Conservation (phyloP, 2,888 invertebrate genomes). For the Reticulitermes lucifugus region DNA sequence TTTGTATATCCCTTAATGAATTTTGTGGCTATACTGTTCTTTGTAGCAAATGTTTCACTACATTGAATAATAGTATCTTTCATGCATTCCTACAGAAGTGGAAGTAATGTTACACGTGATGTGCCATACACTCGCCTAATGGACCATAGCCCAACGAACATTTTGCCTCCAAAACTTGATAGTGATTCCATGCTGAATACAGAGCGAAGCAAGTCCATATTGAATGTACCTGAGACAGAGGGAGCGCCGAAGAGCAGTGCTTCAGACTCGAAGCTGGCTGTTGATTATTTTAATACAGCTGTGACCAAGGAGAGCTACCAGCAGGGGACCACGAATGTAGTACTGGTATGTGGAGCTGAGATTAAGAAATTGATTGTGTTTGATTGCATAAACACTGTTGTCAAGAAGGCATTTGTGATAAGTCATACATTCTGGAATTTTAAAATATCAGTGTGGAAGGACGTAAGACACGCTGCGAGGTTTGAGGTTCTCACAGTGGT, state of each 20-base stretch:
- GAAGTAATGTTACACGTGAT: slow-evolving; percentile 65
- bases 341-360: slow-evolving; percentile 7
- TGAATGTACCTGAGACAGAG: slow-evolving; percentile 66
- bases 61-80: neutral
- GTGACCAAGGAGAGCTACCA: slow-evolving; percentile 16
- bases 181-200: slow-evolving; percentile 78
- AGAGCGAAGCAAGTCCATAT: slow-evolving; percentile 64
- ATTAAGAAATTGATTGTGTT: too few species aligned
- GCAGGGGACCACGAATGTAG: slow-evolving; percentile 20
- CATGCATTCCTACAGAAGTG: slow-evolving; percentile 12
- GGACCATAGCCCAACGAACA: slow-evolving; percentile 70
- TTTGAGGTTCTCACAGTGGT: too few species aligned
- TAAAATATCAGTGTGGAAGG: too few species aligned
- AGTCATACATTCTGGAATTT: too few species aligned
- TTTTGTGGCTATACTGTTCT: neutral
- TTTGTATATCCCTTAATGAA: neutral
- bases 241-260: slow-evolving; percentile 81
- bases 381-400: too few species aligned
- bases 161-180: slow-evolving; percentile 72
- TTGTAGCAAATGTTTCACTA: neutral
- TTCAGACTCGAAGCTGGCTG: slow-evolving; percentile 86
- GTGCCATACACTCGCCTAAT: slow-evolving; percentile 86
- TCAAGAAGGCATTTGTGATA: too few species aligned
- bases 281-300: slow-evolving; percentile 73
- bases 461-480: too few species aligned